Percentiles rank a stretch among this genome's conserved stretches.
Conservation (phyloP, 1,140 invertebrate species). For the Heliconius congener region DNA sequence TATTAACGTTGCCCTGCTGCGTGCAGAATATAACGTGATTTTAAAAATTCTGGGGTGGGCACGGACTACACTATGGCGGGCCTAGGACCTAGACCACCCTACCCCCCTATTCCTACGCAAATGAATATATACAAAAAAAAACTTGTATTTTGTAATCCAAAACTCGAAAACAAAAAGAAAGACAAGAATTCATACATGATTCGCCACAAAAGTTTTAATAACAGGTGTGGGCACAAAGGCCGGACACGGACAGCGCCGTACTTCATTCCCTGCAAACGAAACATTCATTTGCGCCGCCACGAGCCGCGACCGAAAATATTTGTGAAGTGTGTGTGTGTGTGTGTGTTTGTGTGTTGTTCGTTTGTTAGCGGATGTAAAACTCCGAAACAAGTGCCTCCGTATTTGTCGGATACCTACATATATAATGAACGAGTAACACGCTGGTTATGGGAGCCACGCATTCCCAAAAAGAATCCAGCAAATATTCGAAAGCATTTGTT, state of each 20-base stretch:
- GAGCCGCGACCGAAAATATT: constrained; percentile 45
- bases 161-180: constrained; percentile 26
- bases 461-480: constrained; percentile 21
- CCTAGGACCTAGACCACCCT: too few relatives aligned
- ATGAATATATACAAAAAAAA: not conserved
- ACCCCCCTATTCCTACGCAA: too few relatives aligned
- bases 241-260: constrained; percentile 45
- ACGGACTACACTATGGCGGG: too few relatives aligned
- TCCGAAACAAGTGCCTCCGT: constrained; percentile 28
- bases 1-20: too few relatives aligned
- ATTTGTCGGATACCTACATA: constrained; percentile 31
- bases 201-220: constrained; percentile 54
- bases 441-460: constrained; percentile 25
- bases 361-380: constrained; percentile 44
- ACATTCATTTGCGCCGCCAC: constrained; percentile 46
- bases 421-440: constrained; percentile 35
- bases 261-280: constrained; percentile 43
- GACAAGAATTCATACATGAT: constrained; percentile 32
- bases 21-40: too few relatives aligned
- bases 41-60: too few relatives aligned
- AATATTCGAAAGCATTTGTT: constrained; percentile 13
- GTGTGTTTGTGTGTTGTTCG: not conserved
- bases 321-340: constrained; percentile 19
- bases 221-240: constrained; percentile 56
- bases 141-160: not conserved